Evolutionary conservation across 2,797 vertebrate species (phyloP).

Genomic region (Hoplostethus mediterraneus): DNA sequence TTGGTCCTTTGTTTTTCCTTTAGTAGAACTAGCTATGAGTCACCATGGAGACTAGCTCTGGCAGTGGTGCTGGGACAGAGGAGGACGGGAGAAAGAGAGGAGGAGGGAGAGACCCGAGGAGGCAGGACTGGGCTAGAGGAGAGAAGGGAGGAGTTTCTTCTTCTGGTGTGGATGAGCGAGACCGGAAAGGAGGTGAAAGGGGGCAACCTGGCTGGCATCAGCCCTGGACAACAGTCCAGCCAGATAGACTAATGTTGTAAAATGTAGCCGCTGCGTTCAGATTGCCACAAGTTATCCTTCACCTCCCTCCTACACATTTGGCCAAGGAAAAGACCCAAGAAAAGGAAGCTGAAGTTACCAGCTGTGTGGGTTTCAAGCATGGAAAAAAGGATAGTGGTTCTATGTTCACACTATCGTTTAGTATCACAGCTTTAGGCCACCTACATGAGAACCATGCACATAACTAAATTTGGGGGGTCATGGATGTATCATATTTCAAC

Average conservation of each 20-base stretch:
- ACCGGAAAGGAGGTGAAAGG: constrained; percentile 1
- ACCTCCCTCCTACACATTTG: neutral
- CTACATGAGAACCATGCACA: too few relatives aligned
- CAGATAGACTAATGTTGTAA: neutral
- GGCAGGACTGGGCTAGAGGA: constrained; percentile 18
- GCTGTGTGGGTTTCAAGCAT: too few relatives aligned
- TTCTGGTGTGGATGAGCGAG: neutral
- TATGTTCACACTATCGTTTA: too few relatives aligned
- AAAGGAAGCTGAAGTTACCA: neutral
- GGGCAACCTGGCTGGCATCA: constrained; percentile 9
- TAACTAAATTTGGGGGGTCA: too few relatives aligned
- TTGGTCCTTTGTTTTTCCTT: constrained; percentile 73
- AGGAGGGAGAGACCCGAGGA: constrained; percentile 13
- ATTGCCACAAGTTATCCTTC: neutral
- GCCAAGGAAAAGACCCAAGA: neutral
- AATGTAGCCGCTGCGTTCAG: neutral
- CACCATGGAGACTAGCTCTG: constrained; percentile 75
- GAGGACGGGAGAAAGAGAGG: constrained; percentile 32
- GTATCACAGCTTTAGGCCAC: too few relatives aligned
- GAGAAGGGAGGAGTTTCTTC: constrained; percentile 21
- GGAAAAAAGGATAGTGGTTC: too few relatives aligned
- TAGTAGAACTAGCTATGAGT: constrained; percentile 65
- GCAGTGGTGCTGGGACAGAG: constrained; percentile 52
- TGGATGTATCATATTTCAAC: too few relatives aligned
- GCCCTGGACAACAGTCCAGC: neutral